Evolutionary conservation across 2,113 vertebrate species (phyloP).

Genomic region (Carollia perspicillata): DNA sequence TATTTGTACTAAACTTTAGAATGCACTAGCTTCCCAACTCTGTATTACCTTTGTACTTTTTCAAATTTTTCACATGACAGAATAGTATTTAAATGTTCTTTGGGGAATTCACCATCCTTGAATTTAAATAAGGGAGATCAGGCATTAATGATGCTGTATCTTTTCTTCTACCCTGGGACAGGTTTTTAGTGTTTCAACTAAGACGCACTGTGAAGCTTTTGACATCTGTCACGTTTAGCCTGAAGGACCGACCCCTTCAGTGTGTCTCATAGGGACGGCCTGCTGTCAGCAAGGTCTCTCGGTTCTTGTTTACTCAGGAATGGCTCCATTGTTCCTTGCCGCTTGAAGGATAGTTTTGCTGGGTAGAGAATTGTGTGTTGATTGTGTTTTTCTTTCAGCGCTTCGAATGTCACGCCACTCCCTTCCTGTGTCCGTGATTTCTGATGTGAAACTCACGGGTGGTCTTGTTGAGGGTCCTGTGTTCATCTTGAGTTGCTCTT

Average conservation of each 20-base stretch:
- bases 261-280: not conserved
- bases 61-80: not conserved
- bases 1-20: not conserved
- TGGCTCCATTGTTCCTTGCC: not conserved
- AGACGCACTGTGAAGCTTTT: not conserved
- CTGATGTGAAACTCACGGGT: not conserved
- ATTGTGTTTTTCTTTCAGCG: not conserved
- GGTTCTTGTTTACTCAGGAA: not conserved
- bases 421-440: not conserved
- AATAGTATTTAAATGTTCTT: not conserved
- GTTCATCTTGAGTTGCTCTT: not conserved
- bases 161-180: not conserved
- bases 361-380: not conserved
- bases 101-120: not conserved
- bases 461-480: not conserved
- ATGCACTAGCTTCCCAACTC: not conserved
- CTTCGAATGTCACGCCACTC: not conserved
- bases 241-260: not conserved
- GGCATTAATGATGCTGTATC: not conserved
- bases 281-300: not conserved
- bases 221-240: not conserved
- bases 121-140: not conserved
- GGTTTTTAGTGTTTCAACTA: not conserved
- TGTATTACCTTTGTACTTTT: not conserved
- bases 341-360: not conserved